Percentiles rank a stretch among this genome's conserved stretches.
Evolutionary conservation across 1,140 invertebrate genomes (phyloP).

Genomic region (Drosophila setifemur): DNA sequence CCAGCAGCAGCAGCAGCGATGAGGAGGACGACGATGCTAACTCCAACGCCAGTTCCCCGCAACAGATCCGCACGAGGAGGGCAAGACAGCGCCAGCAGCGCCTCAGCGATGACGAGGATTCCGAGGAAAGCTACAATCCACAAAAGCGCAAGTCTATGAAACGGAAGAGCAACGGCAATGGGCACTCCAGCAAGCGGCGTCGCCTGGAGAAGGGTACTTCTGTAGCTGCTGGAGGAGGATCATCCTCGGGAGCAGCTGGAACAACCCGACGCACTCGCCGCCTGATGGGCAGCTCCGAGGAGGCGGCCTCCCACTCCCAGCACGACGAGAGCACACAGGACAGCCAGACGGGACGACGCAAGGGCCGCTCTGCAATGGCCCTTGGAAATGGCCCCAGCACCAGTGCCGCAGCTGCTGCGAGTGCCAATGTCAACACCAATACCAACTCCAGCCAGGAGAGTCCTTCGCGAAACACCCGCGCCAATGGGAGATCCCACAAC

Average conservation of each 20-base stretch:
- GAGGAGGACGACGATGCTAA: constrained; percentile 59
- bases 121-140: constrained; percentile 83
- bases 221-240: neutral
- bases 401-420: constrained; percentile 48
- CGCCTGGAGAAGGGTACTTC: constrained; percentile 20
- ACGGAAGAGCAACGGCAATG: constrained; percentile 17
- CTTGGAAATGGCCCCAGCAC: constrained; percentile 57
- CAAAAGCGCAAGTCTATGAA: constrained; percentile 41
- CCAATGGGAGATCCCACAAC: constrained; percentile 51
- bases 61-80: constrained; percentile 45
- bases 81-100: constrained; percentile 31
- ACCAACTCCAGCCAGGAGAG: constrained; percentile 47
- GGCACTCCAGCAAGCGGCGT: constrained; percentile 34
- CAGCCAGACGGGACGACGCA: constrained; percentile 56
- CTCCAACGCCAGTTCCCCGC: constrained; percentile 47
- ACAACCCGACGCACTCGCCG: constrained; percentile 48
- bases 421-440: too few species aligned
- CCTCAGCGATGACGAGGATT: constrained; percentile 65
- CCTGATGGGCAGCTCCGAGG: constrained; percentile 58
- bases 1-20: constrained; percentile 54
- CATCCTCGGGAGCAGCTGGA: neutral
- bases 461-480: constrained; percentile 68
- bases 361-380: constrained; percentile 37
- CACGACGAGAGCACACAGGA: constrained; percentile 76
- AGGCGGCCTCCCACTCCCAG: constrained; percentile 56